These are phyloP conservation scores for Cancer borealis DNA, from an alignment of 2,888 invertebrate species.

Conservation along the genomic window DNA sequence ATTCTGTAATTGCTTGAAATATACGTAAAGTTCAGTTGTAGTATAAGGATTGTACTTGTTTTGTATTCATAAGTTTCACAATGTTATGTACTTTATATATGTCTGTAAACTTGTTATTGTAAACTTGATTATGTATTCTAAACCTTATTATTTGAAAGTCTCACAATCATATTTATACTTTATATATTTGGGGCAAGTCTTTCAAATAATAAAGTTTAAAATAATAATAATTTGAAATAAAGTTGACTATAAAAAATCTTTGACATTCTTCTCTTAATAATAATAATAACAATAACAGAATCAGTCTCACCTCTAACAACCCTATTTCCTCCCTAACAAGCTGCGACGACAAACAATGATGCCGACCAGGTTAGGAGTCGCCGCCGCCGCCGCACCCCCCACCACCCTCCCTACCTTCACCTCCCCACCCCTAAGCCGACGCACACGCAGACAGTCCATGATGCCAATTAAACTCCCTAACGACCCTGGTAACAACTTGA, in stretches of 20 bases:
- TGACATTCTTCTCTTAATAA: not conserved
- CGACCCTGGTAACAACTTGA: not conserved
- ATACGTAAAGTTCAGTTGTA: too few species aligned
- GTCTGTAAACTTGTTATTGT: too few species aligned
- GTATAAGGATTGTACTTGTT: too few species aligned
- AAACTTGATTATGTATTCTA: too few species aligned
- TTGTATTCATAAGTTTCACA: too few species aligned
- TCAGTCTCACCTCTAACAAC: not conserved
- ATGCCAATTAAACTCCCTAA: not conserved
- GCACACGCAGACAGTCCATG: not conserved
- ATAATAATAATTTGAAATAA: too few species aligned
- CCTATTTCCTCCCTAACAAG: not conserved
- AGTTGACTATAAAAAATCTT: too few species aligned
- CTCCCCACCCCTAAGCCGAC: not conserved
- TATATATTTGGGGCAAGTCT: not conserved
- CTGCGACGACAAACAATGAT: constrained; percentile 17
- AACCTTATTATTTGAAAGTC: too few species aligned
- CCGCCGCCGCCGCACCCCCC: not conserved
- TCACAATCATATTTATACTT: not conserved
- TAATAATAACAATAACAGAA: not conserved
- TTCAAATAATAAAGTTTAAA: not conserved
- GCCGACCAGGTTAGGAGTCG: not conserved
- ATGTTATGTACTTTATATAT: too few species aligned
- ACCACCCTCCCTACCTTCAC: not conserved
- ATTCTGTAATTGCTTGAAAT: too few species aligned